Percentiles rank a stretch among this genome's conserved stretches.
phyloP scores from a whole-genome alignment of 2,797 vertebrate species.

The Alca torda region DNA sequence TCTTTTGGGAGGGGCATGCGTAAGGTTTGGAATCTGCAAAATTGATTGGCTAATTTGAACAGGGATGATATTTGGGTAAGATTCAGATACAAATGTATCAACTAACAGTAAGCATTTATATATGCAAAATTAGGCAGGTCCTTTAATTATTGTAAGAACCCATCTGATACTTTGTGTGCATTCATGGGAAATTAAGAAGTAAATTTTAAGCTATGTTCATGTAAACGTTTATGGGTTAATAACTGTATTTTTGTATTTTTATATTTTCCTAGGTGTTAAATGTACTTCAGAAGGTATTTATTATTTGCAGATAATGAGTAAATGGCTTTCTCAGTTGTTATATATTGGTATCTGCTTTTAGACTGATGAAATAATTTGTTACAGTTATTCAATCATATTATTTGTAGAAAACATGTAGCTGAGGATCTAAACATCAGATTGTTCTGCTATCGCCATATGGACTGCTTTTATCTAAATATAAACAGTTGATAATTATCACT shows the following conservation, averaged over 20 bases:
- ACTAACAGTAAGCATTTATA: not conserved
- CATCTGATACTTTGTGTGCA: not conserved
- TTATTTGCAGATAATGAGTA: slow-evolving; percentile 50
- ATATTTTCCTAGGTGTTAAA: slow-evolving; percentile 41
- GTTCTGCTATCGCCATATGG: slow-evolving; percentile 56
- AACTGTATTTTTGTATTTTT: slow-evolving; percentile 6
- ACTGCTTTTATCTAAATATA: slow-evolving; percentile 54
- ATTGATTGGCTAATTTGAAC: not conserved
- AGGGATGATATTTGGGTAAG: not conserved
- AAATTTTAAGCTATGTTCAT: not conserved
- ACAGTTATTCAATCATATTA: slow-evolving; percentile 62
- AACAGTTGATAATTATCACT: slow-evolving; percentile 55
- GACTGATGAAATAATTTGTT: slow-evolving; percentile 64
- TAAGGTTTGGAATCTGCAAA: not conserved
- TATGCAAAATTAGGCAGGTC: not conserved
- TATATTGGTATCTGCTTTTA: slow-evolving; percentile 38
- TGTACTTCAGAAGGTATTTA: slow-evolving; percentile 19
- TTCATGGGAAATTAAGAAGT: not conserved
- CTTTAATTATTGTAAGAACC: not conserved
- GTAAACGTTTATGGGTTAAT: not conserved
- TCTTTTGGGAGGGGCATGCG: not conserved
- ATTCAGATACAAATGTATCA: not conserved
- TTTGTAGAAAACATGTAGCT: slow-evolving; percentile 61
- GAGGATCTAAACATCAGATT: slow-evolving; percentile 58
- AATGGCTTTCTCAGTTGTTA: slow-evolving; percentile 46